Conservation (phyloP, 2,113 vertebrate genomes). For the Nipponia nippon region DNA sequence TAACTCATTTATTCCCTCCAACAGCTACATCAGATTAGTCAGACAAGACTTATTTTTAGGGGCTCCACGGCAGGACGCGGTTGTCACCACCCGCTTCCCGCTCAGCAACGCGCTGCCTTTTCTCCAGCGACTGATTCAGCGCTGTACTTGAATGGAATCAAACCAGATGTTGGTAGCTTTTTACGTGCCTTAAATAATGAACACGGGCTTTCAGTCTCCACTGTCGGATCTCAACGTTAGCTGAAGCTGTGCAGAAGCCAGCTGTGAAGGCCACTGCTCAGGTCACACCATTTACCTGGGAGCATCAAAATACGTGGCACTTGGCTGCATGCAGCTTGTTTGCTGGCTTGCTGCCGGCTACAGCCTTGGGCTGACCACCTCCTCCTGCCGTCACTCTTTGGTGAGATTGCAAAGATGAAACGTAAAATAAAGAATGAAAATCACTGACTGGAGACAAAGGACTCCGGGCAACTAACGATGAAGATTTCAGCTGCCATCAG, state of each 20-base stretch:
- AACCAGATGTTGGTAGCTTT: neutral
- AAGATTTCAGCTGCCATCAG: neutral
- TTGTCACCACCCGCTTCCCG: neutral
- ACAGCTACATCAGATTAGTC: neutral
- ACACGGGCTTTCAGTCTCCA: fast-evolving
- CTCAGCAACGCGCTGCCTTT: neutral
- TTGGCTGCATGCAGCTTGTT: neutral
- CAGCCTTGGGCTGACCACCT: neutral
- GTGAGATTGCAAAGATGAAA: neutral
- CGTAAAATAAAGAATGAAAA: neutral
- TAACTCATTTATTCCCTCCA: neutral
- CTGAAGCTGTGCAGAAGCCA: neutral
- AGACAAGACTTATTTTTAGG: neutral
- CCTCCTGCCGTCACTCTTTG: fast-evolving
- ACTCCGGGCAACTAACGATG: fast-evolving
- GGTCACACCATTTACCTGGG: neutral
- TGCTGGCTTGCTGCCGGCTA: neutral
- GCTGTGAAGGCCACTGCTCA: too few relatives aligned
- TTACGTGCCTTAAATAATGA: neutral
- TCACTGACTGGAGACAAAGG: neutral
- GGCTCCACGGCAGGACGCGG: neutral
- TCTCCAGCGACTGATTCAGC: neutral
- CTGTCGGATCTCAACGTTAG: fast-evolving
- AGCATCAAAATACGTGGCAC: neutral
- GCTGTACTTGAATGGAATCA: neutral